Percentiles rank a stretch among this genome's conserved stretches.
These are phyloP conservation scores for Hydraecia micacea DNA, from an alignment of 2,888 invertebrate genomes.

Conservation along the genomic window DNA sequence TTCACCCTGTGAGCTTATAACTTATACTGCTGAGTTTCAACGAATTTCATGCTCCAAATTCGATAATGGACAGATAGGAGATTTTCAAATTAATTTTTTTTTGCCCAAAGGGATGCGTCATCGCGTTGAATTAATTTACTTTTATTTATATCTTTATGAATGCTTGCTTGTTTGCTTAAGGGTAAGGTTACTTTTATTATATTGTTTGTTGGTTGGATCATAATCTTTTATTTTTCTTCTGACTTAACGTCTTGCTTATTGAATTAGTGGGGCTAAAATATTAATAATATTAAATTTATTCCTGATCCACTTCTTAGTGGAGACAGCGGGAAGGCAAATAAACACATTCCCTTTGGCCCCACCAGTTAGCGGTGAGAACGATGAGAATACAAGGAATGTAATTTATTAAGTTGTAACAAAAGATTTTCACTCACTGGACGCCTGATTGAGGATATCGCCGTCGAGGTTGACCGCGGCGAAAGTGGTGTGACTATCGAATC, in stretches of 20 bases:
- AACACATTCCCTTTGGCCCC: background rate
- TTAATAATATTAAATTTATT: background rate
- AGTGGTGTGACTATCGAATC: too few relatives aligned
- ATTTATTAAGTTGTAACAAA: too few relatives aligned
- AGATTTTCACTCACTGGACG: too few relatives aligned
- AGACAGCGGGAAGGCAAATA: background rate
- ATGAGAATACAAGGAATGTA: background rate
- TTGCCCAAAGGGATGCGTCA: conserved; percentile 43
- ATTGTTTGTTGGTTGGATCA: background rate
- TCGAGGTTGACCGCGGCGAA: too few relatives aligned
- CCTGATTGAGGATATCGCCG: too few relatives aligned
- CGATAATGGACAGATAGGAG: conserved; percentile 41
- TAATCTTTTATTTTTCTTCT: too few relatives aligned
- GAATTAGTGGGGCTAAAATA: background rate
- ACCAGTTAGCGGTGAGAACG: background rate
- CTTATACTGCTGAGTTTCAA: conserved; percentile 23
- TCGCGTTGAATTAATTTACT: conserved; percentile 27
- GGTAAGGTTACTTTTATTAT: background rate
- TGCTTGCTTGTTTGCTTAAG: background rate
- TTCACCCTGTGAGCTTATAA: background rate
- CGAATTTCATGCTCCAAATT: conserved; percentile 54
- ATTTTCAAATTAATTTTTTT: conserved; percentile 54
- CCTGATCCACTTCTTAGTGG: background rate
- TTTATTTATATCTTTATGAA: background rate
- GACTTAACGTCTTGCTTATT: background rate